A percentile compares a stretch with the other conserved stretches of the same genome.
These are phyloP conservation scores for Apamea anceps DNA, from an alignment of 2,888 invertebrate genomes.

Conservation along the genomic window DNA sequence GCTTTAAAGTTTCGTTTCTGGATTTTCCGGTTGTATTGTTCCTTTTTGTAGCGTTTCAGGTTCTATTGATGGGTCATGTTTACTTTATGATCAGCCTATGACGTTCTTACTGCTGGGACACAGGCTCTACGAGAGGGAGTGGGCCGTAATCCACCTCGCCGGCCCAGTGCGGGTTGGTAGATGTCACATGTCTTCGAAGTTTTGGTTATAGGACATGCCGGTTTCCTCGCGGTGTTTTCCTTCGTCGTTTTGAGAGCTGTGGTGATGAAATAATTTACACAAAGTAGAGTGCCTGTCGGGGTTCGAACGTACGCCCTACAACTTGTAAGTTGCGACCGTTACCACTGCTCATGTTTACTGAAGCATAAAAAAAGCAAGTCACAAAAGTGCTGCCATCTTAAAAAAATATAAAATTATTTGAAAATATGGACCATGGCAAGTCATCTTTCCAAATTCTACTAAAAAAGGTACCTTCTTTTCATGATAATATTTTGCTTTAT, in stretches of 20 bases:
- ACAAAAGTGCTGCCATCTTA: background rate
- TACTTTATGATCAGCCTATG: background rate
- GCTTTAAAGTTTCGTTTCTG: constrained; percentile 15
- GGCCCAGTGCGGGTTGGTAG: background rate
- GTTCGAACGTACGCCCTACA: background rate
- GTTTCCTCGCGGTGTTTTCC: background rate
- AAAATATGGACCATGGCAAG: background rate
- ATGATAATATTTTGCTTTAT: background rate
- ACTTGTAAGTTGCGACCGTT: background rate
- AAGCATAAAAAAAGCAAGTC: too few species aligned
- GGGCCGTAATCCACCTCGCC: too few species aligned
- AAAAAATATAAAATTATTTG: background rate
- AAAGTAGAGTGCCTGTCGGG: background rate
- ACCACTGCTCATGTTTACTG: background rate
- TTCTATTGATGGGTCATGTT: too few species aligned
- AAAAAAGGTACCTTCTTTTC: background rate
- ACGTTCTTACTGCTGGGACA: background rate
- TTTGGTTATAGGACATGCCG: background rate
- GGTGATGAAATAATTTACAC: background rate
- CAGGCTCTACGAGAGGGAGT: background rate
- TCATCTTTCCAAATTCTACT: background rate
- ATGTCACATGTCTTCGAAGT: background rate
- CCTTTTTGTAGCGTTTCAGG: background rate
- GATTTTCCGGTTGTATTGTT: constrained; percentile 12
- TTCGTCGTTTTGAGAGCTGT: background rate